Evolutionary conservation across 2,113 vertebrate genomes (phyloP), one percentile per base, ranked within the genome.

Genomic region (Rhadina sibilatrix): DNA sequence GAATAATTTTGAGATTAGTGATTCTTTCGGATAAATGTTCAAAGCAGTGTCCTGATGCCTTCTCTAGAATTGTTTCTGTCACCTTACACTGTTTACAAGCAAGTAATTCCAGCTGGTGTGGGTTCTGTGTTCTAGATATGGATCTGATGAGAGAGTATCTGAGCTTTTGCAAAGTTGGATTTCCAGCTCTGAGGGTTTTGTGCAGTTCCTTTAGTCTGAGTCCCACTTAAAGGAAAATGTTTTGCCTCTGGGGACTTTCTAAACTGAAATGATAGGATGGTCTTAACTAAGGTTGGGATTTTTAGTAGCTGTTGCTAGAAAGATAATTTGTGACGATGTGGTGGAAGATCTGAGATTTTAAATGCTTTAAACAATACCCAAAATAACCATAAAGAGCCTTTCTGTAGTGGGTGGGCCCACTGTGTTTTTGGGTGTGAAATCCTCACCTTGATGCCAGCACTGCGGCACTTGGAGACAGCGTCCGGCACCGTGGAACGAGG

Each of bases 401-500:
- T 74, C 30, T 70, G 47, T 2, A 3, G 28, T 7, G 22, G n/a
- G 28, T 7, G 22, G n/a, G 38, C 46, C 50, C 56, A 14, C 8
- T 3, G 7, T 22, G 17, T 8, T 24, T 57, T 57, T 50, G 8
- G 0, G 4, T 38, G 84, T n/a, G 5, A n/a, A 42, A 57, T 15
- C 44, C 96, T 49, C 77, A 98, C 98, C 98, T 98, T 98, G 94
- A 98, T 98, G 15, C 98, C 98, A 12, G 98, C 98, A 24, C 98
- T 98, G 66, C 98, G 98, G 68, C 98, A 98, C 42, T 98, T 98
- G 12, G 97, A 93, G 77, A 98, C 98, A 2, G 98, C 98, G 1
- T 98, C 98, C 4, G 98, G 98, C 64, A 98, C 98, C 0, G 98
- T 98, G 82, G 98, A 98, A 7, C 98, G 98, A 27, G 98, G 98